Base-by-base conservation (phyloP, 2,797 vertebrate species). In the Onychomys leucogaster region DNA sequence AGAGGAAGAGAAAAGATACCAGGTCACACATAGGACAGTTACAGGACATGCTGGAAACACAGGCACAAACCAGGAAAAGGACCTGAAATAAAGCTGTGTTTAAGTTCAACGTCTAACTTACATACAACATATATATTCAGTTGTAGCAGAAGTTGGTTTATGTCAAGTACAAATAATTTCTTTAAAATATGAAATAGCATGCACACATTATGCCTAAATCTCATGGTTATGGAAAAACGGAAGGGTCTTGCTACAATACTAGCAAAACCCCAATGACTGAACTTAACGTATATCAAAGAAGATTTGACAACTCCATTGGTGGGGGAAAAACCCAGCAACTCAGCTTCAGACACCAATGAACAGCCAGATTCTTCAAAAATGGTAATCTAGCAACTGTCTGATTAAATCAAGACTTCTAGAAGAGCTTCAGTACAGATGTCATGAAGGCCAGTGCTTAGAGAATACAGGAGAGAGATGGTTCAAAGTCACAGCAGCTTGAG, bases 231-330 rank as follows among this genome's bases (percentile, higher is more conserved):
- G 49, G 61, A 75, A 94, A 19, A 88, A 84, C 46, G 34, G 46
- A 93, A 97, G 85, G 80, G 5, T 83, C 78, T 90, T 76, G 63
- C 55, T 94, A 37, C 59, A 16, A 93, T 76, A 63, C n/a, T 46
- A 81, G 67, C 52, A 90, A 96, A 94, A 59, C 17, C 57, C 69
- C 89, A 94, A 75, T 41, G 37, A 83, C 67, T 49, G 32, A 88
- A 90, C 49, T 29, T 73, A 80, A 6, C 27, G 10, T 11, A n/a
- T 34, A 61, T 77, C 34, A 91, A 77, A 87, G 25, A 94, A 81
- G 17, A 78, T 25, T 2, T 82, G 37, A 89, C 21, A 89, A 55
- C 1, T 61, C 46, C 34, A 69, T 17, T n/a, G 16, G 34, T n/a
- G 16, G 34, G 34, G 13, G 16, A 14, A n/a, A 71, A 83, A 55